Percentiles rank a stretch among this genome's conserved stretches.
Conservation (phyloP, 2,888 invertebrate species). For the Phyllotreta cruciferae region DNA sequence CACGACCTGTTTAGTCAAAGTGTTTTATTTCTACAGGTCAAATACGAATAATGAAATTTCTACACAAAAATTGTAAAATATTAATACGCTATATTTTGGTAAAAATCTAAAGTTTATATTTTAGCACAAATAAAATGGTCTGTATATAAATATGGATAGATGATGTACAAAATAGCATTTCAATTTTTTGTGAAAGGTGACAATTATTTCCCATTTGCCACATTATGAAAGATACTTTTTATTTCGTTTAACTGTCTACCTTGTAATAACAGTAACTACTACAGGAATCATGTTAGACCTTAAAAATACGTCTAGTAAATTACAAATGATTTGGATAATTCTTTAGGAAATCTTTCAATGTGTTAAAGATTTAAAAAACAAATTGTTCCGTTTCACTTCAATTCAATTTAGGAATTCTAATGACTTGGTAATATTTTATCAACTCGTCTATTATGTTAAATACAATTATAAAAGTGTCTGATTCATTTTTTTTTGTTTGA, state of each 20-base stretch:
- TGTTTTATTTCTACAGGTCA: constrained; percentile 51
- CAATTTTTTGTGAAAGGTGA: constrained; percentile 40
- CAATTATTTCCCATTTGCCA: constrained; percentile 36
- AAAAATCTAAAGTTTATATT: constrained; percentile 56
- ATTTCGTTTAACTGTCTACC: constrained; percentile 47
- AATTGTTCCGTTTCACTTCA: no score
- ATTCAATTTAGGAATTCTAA: no score
- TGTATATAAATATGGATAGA: constrained; percentile 49
- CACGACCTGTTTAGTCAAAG: constrained; percentile 47
- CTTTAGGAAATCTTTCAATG: no score
- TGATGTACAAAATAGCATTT: constrained; percentile 53
- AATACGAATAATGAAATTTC: constrained; percentile 54
- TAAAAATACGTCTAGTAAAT: no score
- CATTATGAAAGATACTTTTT: constrained; percentile 33
- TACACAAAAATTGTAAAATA: constrained; percentile 54
- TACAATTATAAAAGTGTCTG: no score
- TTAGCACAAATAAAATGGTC: constrained; percentile 55
- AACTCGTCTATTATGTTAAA: no score
- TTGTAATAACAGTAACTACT: constrained; percentile 42
- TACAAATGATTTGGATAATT: no score
- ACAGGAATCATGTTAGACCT: constrained; percentile 14
- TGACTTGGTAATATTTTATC: no score
- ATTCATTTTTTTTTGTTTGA: no score
- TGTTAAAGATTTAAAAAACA: no score
- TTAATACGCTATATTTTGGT: constrained; percentile 58